phyloP scores from a whole-genome alignment of 2,888 invertebrate genomes.

The Sphaerophoria taeniata region DNA sequence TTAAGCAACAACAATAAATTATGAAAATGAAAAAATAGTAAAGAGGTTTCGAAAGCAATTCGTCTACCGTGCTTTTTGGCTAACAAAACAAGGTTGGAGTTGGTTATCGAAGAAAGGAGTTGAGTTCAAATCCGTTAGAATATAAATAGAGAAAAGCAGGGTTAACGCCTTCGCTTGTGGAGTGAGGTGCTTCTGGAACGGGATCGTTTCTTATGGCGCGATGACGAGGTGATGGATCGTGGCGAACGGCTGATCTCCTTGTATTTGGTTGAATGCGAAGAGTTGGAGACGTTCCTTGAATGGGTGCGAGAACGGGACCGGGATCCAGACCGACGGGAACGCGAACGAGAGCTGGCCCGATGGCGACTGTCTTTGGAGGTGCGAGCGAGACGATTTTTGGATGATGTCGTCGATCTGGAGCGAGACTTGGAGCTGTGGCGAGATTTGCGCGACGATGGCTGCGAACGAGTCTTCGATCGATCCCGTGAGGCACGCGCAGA shows the following conservation, averaged over 20 bases:
- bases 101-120: constrained; percentile 42
- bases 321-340: constrained; percentile 71
- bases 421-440: constrained; percentile 70
- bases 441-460: constrained; percentile 74
- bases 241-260: constrained; percentile 76
- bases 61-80: constrained; percentile 61
- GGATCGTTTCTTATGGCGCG: constrained; percentile 64
- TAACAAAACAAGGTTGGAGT: constrained; percentile 18
- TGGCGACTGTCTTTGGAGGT: constrained; percentile 45
- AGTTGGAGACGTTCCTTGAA: constrained; percentile 73
- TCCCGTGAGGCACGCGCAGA: constrained; percentile 72
- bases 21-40: constrained; percentile 51
- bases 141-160: constrained; percentile 21
- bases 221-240: constrained; percentile 66
- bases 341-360: constrained; percentile 56
- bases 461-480: constrained; percentile 75
- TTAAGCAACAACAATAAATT: constrained; percentile 73
- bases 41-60: constrained; percentile 55
- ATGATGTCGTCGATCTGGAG: constrained; percentile 73
- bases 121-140: constrained; percentile 57
- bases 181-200: constrained; percentile 65
- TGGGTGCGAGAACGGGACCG: constrained; percentile 65
- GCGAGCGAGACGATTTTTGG: constrained; percentile 54
- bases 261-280: constrained; percentile 73
- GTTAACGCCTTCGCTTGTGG: constrained; percentile 68